These are phyloP conservation scores for Dromius quadrimaculatus DNA, from an alignment of 2,888 invertebrate species.

Conservation along the genomic window DNA sequence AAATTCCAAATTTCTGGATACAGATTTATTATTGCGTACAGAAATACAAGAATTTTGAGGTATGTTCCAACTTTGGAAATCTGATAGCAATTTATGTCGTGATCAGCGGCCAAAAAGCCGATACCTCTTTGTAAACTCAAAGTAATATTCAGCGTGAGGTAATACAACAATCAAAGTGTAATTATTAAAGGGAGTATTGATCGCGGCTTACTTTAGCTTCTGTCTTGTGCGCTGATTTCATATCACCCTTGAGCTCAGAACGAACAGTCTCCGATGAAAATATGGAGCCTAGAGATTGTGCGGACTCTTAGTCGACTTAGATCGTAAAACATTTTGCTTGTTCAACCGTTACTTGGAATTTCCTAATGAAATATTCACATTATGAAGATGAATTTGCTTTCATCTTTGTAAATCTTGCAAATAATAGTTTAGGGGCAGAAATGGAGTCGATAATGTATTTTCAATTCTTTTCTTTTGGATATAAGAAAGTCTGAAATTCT, in stretches of 20 bases:
- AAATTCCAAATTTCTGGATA: no score
- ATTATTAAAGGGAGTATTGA: conserved; percentile 27
- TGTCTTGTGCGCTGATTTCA: not conserved
- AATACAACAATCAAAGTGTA: conserved; percentile 30
- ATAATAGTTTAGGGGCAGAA: not conserved
- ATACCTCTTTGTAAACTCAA: not conserved
- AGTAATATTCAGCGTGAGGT: conserved; percentile 1
- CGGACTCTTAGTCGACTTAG: not conserved
- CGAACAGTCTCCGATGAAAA: no score
- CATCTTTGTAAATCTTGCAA: not conserved
- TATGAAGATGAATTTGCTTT: not conserved
- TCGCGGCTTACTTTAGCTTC: conserved; percentile 2
- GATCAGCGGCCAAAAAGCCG: not conserved
- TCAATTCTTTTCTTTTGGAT: no score
- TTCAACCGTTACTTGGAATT: not conserved
- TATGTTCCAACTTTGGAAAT: no score
- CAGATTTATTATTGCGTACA: no score
- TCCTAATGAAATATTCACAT: conserved; percentile 18
- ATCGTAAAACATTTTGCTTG: conserved; percentile 3
- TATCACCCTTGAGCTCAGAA: not conserved
- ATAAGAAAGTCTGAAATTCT: no score
- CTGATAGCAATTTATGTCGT: no score
- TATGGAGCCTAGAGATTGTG: no score
- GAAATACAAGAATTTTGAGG: no score
- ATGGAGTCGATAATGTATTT: not conserved